Evolutionary conservation across 1,140 invertebrate species (phyloP), one percentile per base, ranked within the genome.

Genomic region (Hyposmocoma kahamanoa): DNA sequence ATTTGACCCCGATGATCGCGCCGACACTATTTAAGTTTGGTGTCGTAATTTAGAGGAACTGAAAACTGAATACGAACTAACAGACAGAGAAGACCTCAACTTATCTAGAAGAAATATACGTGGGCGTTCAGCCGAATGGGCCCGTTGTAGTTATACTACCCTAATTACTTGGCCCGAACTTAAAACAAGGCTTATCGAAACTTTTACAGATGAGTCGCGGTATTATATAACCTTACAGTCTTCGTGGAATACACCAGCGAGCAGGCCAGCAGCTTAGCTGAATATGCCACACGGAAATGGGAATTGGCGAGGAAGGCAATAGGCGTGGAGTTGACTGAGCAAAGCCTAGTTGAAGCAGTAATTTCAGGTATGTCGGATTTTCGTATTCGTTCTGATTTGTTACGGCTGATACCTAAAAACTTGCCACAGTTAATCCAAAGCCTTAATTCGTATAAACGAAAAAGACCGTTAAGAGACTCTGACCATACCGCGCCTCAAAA

Each of bases 361-460:
- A 34, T 34, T n/a, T 34, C 32, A 10, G 32, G 32, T 34, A 34
- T 34, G 32, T 34, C 32, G 13, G 32, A 34, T 15, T 34, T 34
- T 34, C 32, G 32, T 34, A 34, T 34, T 8, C 8, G 32, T n/a
- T 34, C 32, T 34, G n/a, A 34, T 13, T 13, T 34, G 32, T 34
- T 34, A 13, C 32, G 32, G 5, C 15, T 34, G 32, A 34, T 13
- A 34, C 32, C 32, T 15, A 34, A 34, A 13, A 34, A 9, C 3
- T 34, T 34, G 5, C 24, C 24, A 6, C 5, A 34, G n/a, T 34
- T 34, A 15, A 15, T 34, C 4, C 32, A 34, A 13, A 34, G 32
- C 13, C 32, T 34, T 34, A 34, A 34, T 13, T 34, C 32, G 4
- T 34, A 34, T 34, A 34, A 34, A 34, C 32, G 32, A 4, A 34